These are phyloP conservation scores for Acrobasis repandana DNA, from an alignment of 2,888 invertebrate species.

Conservation along the genomic window DNA sequence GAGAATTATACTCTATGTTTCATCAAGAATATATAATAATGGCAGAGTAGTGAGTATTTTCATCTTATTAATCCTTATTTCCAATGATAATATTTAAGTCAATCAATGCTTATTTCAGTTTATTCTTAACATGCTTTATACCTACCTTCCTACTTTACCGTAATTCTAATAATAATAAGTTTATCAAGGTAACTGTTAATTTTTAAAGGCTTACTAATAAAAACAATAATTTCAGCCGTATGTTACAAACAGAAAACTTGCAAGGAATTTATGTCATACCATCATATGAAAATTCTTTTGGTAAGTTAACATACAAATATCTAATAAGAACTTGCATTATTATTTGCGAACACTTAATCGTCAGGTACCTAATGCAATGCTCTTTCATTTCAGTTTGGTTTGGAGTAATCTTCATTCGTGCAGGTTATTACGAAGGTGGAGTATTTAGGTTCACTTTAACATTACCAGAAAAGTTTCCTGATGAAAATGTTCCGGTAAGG, in stretches of 20 bases:
- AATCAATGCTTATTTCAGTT: not conserved
- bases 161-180: not conserved
- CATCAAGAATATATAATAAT: constrained; percentile 95
- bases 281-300: constrained; percentile 90
- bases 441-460: constrained; percentile 94
- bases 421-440: constrained; percentile 94
- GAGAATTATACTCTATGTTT: constrained; percentile 88
- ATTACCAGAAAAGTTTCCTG: constrained; percentile 94
- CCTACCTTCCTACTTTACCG: too few species aligned
- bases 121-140: not conserved
- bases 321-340: not conserved
- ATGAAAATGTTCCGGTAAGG: constrained; percentile 89
- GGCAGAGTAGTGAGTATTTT: constrained; percentile 93
- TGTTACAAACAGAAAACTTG: constrained; percentile 92
- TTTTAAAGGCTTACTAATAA: not conserved
- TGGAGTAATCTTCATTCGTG: constrained; percentile 94
- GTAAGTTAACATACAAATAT: constrained; percentile 80
- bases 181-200: not conserved
- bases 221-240: constrained; percentile 86
- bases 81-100: too few species aligned
- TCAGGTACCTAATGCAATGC: constrained; percentile 2
- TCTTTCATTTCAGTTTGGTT: constrained; percentile 90
- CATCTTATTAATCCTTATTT: too few species aligned
- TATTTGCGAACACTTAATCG: not conserved
- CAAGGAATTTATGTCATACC: constrained; percentile 97